Conservation (phyloP, 2,888 invertebrate genomes). For the Polydrusus tereticollis region DNA sequence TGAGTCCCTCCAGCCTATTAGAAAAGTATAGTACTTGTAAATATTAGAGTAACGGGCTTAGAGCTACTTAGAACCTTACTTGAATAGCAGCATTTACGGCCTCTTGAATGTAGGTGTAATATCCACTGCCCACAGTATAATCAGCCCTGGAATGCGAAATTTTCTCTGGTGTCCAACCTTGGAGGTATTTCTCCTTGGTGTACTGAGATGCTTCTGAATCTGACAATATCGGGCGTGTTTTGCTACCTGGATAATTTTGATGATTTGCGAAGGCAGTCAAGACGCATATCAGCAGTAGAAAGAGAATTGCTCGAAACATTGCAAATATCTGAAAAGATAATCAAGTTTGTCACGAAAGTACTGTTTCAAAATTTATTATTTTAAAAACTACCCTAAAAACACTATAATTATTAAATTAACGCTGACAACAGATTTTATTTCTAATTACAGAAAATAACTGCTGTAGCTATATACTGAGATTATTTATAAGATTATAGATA, state of each 20-base stretch:
- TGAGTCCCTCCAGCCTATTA: slow-evolving; percentile 35
- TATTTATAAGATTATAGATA: no score
- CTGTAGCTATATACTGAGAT: no score
- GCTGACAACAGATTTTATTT: no score
- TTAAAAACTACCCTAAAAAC: no score
- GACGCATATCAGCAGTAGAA: not conserved
- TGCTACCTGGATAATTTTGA: slow-evolving; percentile 29
- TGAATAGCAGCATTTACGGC: slow-evolving; percentile 33
- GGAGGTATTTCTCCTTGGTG: slow-evolving; percentile 25
- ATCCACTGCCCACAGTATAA: slow-evolving; percentile 33
- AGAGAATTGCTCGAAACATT: not conserved
- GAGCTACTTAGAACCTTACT: slow-evolving; percentile 11
- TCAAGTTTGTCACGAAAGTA: no score
- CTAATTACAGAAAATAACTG: no score
- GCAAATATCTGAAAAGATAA: no score
- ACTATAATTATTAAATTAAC: no score
- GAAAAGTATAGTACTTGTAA: not conserved
- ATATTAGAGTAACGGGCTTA: not conserved
- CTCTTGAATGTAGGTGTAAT: slow-evolving; percentile 19
- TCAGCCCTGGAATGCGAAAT: slow-evolving; percentile 1
- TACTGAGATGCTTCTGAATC: slow-evolving; percentile 34
- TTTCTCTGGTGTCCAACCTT: slow-evolving; percentile 29
- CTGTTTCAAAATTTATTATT: no score
- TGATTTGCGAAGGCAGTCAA: slow-evolving; percentile 4
- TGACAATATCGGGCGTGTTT: slow-evolving; percentile 29